A percentile compares a stretch with the other conserved stretches of the same genome.
These are phyloP conservation scores for Leptinotarsa peninsularis DNA, from an alignment of 2,888 invertebrate genomes.

Conservation along the genomic window DNA sequence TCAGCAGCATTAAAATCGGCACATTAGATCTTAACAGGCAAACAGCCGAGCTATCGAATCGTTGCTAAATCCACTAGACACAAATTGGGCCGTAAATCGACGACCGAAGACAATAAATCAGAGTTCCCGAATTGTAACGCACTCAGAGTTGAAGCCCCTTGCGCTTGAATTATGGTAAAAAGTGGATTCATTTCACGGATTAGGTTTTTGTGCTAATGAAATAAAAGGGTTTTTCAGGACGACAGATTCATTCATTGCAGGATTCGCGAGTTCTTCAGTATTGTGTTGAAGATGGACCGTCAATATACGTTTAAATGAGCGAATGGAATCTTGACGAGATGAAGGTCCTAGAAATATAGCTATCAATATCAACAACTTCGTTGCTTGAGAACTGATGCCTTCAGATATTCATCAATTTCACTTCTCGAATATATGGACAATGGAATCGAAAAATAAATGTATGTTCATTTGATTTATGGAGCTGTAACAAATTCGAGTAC, in stretches of 20 bases:
- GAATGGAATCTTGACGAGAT: no score
- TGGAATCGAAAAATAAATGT: no score
- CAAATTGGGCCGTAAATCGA: conserved; percentile 67
- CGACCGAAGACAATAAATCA: conserved; percentile 65
- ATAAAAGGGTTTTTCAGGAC: conserved; percentile 44
- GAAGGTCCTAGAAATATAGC: no score
- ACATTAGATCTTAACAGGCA: conserved; percentile 40
- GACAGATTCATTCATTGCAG: conserved; percentile 4
- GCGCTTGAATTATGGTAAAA: conserved; percentile 42
- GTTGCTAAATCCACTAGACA: conserved; percentile 65
- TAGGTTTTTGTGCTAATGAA: conserved; percentile 64
- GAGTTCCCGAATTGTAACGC: conserved; percentile 61
- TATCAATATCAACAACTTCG: no score
- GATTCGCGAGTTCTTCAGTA: background rate
- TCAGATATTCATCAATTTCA: no score
- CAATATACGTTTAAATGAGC: no score
- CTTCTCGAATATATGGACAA: no score
- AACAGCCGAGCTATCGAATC: conserved; percentile 53
- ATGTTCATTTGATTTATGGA: no score
- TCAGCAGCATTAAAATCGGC: conserved; percentile 18
- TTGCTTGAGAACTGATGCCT: no score
- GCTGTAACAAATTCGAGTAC: no score
- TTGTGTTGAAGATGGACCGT: background rate
- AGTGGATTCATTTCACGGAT: conserved; percentile 65
- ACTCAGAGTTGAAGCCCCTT: conserved; percentile 38